phyloP scores from a whole-genome alignment of 2,888 invertebrate genomes.

The Oscheius sp. region DNA sequence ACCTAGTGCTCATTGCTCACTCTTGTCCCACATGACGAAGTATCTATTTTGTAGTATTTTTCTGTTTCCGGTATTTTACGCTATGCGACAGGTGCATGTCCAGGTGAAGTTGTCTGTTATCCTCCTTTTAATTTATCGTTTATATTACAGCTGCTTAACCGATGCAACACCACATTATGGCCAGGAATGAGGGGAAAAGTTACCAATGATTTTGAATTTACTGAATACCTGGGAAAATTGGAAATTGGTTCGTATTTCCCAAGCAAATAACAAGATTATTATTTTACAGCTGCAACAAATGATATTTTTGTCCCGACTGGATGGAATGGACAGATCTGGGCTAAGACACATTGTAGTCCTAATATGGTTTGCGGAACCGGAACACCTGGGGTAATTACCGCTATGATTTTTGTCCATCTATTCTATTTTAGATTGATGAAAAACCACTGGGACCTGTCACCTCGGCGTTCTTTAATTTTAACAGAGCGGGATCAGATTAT shows the following conservation, averaged over 20 bases:
- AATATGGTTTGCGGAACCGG: slow-evolving; percentile 4
- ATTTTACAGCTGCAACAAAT: not conserved
- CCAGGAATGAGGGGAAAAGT: not conserved
- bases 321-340: slow-evolving; percentile 6
- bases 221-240: not conserved
- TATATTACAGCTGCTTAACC: not conserved
- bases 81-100: not conserved
- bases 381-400: not conserved
- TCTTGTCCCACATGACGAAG: too few relatives aligned
- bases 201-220: not conserved
- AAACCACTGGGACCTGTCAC: not conserved
- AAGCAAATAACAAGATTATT: not conserved
- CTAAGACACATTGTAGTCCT: not conserved
- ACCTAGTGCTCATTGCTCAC: not conserved
- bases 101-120: slow-evolving; percentile 3
- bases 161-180: not conserved
- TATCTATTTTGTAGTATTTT: not conserved
- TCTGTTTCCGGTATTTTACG: not conserved
- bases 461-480: not conserved
- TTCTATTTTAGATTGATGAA: not conserved
- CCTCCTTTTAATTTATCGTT: not conserved
- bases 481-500: not conserved
- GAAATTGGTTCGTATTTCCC: not conserved
- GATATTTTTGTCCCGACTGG: not conserved
- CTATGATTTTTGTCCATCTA: not conserved